Conservation (phyloP, 2,888 invertebrate genomes). For the Sipha maydis region DNA sequence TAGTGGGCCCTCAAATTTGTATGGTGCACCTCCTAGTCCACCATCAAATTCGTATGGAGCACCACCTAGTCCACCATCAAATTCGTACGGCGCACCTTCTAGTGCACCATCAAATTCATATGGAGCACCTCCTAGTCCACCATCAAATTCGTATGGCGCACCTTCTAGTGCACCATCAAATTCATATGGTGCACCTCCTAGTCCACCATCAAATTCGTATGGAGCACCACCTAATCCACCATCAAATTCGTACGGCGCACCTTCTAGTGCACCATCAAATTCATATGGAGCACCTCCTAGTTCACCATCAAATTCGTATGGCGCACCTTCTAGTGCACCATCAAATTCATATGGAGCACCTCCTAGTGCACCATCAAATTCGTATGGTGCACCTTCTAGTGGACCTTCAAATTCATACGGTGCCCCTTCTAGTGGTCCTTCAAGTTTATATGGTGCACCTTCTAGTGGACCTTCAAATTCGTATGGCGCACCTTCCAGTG, state of each 20-base stretch:
- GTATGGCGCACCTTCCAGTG: slow-evolving; percentile 60
- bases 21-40: slow-evolving; percentile 21
- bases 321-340: no score
- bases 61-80: not conserved
- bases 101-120: slow-evolving; percentile 46
- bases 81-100: slow-evolving; percentile 59
- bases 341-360: slow-evolving; percentile 65
- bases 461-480: slow-evolving; percentile 66
- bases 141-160: slow-evolving; percentile 62
- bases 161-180: slow-evolving; percentile 66
- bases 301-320: no score
- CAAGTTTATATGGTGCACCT: slow-evolving; percentile 63
- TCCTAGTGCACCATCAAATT: slow-evolving; percentile 56
- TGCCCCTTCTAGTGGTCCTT: no score
- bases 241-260: no score
- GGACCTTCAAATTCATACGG: no score
- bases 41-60: slow-evolving; percentile 43
- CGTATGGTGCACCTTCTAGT: no score
- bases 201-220: slow-evolving; percentile 63
- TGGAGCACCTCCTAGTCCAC: slow-evolving; percentile 47
- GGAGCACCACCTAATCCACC: no score
- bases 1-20: slow-evolving; percentile 39
- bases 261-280: no score
- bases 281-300: no score
- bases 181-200: slow-evolving; percentile 64